phyloP scores from a whole-genome alignment of 2,113 vertebrate genomes.

The Brienomyrus longianalis region DNA sequence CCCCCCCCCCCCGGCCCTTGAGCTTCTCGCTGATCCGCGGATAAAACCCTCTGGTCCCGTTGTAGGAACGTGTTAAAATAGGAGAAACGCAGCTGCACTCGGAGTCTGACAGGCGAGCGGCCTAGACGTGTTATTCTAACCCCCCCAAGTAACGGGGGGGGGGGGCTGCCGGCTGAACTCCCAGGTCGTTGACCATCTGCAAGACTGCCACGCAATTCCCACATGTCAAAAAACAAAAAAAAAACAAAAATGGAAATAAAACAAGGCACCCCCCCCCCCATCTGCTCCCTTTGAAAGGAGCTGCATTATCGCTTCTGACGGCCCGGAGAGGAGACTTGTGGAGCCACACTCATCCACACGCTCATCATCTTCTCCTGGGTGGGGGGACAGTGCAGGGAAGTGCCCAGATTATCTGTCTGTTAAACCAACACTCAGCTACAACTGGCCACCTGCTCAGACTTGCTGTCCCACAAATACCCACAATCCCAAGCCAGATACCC shows the following conservation, averaged over 20 bases:
- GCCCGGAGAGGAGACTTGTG: neutral
- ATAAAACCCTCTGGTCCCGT: neutral
- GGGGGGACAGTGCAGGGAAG: neutral
- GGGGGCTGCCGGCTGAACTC: neutral
- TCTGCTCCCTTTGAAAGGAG: neutral
- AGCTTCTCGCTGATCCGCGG: neutral
- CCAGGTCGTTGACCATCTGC: neutral
- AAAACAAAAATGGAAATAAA: neutral
- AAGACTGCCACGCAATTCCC: constrained; percentile 2
- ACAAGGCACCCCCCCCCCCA: neutral
- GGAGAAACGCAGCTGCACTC: neutral
- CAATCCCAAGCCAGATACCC: neutral
- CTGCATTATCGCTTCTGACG: neutral
- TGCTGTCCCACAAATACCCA: neutral
- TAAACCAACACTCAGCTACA: too few relatives aligned
- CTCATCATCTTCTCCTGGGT: neutral
- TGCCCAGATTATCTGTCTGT: neutral
- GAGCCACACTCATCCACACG: neutral
- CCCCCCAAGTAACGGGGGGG: neutral
- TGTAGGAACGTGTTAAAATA: neutral
- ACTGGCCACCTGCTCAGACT: neutral
- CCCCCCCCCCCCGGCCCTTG: neutral
- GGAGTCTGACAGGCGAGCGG: neutral
- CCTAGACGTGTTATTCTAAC: neutral
- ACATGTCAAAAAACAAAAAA: neutral